A percentile compares a stretch with the other conserved stretches of the same genome.
Evolutionary conservation across 2,888 invertebrate genomes (phyloP).

Genomic region (Conistra vaccinii): DNA sequence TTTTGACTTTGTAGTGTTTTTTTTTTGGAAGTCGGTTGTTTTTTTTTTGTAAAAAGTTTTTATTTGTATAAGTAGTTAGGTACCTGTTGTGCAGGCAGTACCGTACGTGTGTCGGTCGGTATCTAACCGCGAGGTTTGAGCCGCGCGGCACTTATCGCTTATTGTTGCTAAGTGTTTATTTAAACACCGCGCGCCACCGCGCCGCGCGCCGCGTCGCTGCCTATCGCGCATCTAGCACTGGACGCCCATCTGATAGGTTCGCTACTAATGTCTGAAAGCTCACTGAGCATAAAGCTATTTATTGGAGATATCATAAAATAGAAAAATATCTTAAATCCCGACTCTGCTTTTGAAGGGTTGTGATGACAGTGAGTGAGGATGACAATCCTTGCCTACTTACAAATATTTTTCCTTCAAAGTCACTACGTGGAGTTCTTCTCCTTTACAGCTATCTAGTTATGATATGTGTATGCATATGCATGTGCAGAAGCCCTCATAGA

Average conservation of each 20-base stretch:
- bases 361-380: too few species aligned
- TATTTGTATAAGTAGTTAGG: too few species aligned
- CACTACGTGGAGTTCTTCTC: background rate
- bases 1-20: too few species aligned
- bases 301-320: conserved; percentile 2
- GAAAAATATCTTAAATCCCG: background rate
- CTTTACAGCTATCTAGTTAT: background rate
- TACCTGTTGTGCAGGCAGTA: conserved; percentile 60
- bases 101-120: conserved; percentile 57
- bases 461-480: background rate
- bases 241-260: conserved; percentile 27
- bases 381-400: background rate
- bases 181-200: conserved; percentile 63
- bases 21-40: too few species aligned
- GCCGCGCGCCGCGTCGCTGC: conserved; percentile 29
- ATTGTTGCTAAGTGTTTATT: conserved; percentile 87
- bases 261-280: conserved; percentile 22
- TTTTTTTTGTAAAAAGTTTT: too few species aligned
- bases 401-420: background rate
- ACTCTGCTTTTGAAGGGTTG: background rate
- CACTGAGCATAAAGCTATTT: conserved; percentile 4
- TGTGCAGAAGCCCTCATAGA: too few species aligned
- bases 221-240: conserved; percentile 52
- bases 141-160: conserved; percentile 81
- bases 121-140: conserved; percentile 69